These are phyloP conservation scores for Magallana ariakensis DNA, from an alignment of 1,140 invertebrate species.

Conservation along the genomic window DNA sequence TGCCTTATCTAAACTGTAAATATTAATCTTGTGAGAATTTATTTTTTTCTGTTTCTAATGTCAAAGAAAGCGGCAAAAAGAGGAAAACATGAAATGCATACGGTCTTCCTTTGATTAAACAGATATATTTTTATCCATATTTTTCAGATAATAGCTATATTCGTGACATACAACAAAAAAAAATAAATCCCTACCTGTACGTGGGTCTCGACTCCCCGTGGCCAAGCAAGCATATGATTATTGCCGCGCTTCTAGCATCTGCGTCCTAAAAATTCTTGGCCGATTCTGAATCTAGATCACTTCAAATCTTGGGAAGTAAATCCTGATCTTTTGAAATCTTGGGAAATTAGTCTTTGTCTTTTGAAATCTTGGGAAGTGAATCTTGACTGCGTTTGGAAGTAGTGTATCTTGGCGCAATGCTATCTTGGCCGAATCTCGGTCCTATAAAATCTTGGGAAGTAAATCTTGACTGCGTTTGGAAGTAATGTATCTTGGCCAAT, in stretches of 20 bases:
- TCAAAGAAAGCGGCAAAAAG: background rate
- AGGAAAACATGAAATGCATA: conserved; percentile 10
- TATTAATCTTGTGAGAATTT: too few relatives aligned
- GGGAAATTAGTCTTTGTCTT: background rate
- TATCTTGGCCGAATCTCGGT: too few relatives aligned
- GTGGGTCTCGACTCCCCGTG: background rate
- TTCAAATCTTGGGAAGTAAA: too few relatives aligned
- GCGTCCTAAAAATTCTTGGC: background rate
- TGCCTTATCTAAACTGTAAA: too few relatives aligned
- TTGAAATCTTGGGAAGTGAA: too few relatives aligned
- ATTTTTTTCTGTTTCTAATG: background rate
- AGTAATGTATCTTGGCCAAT: too few relatives aligned
- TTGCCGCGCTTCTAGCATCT: conserved; percentile 1
- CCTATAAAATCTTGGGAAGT: too few relatives aligned
- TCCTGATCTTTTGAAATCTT: background rate
- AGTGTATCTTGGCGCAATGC: too few relatives aligned
- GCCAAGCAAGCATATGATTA: background rate
- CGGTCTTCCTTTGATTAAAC: conserved; percentile 9
- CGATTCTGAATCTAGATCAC: background rate
- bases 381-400: too few relatives aligned
- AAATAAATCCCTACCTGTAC: background rate
- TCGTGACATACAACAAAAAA: background rate
- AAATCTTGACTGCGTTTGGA: too few relatives aligned
- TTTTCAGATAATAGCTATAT: conserved; percentile 5
- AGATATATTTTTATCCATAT: background rate